phyloP scores from a whole-genome alignment of 2,797 vertebrate genomes.

The Macroramphosus scolopax region DNA sequence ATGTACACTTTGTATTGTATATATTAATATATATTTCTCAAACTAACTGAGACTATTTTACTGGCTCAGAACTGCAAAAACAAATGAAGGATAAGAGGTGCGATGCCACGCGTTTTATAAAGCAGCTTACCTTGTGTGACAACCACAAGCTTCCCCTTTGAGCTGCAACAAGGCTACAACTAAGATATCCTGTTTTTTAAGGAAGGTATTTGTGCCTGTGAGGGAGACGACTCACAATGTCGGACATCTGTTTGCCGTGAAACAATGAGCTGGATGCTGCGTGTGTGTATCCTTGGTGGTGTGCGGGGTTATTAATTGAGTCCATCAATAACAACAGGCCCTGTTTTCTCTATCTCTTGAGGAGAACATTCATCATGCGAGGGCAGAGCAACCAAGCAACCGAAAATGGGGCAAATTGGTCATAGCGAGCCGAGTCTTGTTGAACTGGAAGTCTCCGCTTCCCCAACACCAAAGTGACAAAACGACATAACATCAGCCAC shows the following conservation, averaged over 20 bases:
- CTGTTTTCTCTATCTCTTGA: conserved; percentile 52
- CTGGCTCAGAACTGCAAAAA: no score
- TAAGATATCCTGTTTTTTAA: neutral
- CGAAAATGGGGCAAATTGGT: conserved; percentile 75
- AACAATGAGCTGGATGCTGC: conserved; percentile 3
- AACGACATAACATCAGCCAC: conserved; percentile 61
- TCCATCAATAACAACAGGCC: conserved; percentile 77
- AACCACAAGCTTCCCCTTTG: no score
- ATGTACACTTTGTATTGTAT: no score
- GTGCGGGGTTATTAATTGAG: conserved; percentile 76
- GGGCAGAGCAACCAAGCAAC: conserved; percentile 64
- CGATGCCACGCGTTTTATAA: no score
- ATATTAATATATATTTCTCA: no score
- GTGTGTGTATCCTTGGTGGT: conserved; percentile 42
- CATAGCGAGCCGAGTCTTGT: conserved; percentile 48
- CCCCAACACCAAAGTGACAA: conserved; percentile 54
- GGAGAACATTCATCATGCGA: conserved; percentile 75
- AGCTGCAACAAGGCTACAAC: no score
- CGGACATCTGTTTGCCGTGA: no score
- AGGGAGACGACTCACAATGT: conserved; percentile 4
- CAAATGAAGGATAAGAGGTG: no score
- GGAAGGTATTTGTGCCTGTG: conserved; percentile 1
- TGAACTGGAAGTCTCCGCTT: conserved; percentile 64
- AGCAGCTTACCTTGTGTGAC: no score
- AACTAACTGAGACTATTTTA: no score